Evolutionary conservation across 2,797 vertebrate species (phyloP).

Genomic region (Staurois parvus): DNA sequence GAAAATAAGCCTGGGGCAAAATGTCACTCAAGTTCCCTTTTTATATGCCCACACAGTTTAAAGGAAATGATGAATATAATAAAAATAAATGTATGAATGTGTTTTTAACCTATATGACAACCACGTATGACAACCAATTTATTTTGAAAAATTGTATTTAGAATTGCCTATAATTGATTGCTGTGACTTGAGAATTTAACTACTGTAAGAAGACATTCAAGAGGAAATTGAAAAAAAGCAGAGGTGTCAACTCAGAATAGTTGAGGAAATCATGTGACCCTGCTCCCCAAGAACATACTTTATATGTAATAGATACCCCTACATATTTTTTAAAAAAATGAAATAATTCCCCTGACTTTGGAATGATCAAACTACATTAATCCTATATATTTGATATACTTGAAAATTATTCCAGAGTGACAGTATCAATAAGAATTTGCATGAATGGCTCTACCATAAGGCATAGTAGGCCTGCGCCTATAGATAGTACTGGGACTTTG

Average conservation of each 20-base stretch:
- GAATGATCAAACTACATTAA: no score
- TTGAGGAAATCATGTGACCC: no score
- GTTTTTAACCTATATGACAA: not conserved
- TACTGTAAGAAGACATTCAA: not conserved
- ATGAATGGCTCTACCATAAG: no score
- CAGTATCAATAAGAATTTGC: no score
- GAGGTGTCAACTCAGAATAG: not conserved
- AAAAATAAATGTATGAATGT: not conserved
- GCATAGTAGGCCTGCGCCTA: no score
- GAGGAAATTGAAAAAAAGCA: not conserved
- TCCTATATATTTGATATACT: no score
- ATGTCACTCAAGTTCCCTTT: conserved; percentile 2
- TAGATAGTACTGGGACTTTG: no score
- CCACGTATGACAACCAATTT: not conserved
- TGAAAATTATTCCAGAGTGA: no score
- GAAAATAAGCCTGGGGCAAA: conserved; percentile 16
- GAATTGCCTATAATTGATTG: not conserved
- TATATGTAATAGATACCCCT: no score
- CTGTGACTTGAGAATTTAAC: not conserved
- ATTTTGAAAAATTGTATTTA: not conserved
- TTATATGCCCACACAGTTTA: not conserved
- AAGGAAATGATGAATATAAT: not conserved
- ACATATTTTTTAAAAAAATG: no score
- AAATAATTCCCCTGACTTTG: no score
- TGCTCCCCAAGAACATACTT: no score